These are phyloP conservation scores for Chymomyza procnemis DNA, from an alignment of 2,888 invertebrate genomes.

Conservation along the genomic window DNA sequence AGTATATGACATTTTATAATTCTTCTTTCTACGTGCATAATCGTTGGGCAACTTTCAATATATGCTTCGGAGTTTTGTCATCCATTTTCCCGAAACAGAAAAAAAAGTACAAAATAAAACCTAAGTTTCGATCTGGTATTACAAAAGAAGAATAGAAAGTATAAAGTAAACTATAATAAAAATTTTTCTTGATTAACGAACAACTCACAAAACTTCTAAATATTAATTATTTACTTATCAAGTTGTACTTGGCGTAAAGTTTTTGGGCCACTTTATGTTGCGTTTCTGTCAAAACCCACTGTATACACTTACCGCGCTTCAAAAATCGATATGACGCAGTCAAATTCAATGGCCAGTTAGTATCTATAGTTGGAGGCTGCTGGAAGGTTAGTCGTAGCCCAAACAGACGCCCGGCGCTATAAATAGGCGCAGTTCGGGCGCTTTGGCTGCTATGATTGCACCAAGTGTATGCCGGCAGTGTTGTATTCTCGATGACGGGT, in stretches of 20 bases:
- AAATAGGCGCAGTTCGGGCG: conserved; percentile 68
- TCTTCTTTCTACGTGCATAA: no score
- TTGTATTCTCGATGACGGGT: conserved; percentile 77
- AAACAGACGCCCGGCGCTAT: conserved; percentile 70
- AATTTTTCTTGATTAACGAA: no score
- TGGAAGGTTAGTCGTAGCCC: conserved; percentile 72
- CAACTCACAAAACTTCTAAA: background rate
- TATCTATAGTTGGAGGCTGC: conserved; percentile 41
- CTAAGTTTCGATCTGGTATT: no score
- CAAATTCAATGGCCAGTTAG: conserved; percentile 60
- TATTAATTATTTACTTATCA: no score
- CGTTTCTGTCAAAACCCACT: background rate
- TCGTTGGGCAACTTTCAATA: no score
- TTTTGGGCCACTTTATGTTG: background rate
- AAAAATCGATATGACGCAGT: conserved; percentile 75
- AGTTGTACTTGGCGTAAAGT: no score
- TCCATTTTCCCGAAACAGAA: no score
- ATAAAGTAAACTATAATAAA: no score
- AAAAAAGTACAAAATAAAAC: no score
- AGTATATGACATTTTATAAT: no score
- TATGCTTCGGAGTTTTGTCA: no score
- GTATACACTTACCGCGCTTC: conserved; percentile 63
- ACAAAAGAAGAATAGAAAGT: no score
- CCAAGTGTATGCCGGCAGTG: conserved; percentile 74
- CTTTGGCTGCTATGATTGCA: conserved; percentile 66